These are phyloP conservation scores for Psix sp. DNA, from an alignment of 1,140 invertebrate species.

Conservation along the genomic window DNA sequence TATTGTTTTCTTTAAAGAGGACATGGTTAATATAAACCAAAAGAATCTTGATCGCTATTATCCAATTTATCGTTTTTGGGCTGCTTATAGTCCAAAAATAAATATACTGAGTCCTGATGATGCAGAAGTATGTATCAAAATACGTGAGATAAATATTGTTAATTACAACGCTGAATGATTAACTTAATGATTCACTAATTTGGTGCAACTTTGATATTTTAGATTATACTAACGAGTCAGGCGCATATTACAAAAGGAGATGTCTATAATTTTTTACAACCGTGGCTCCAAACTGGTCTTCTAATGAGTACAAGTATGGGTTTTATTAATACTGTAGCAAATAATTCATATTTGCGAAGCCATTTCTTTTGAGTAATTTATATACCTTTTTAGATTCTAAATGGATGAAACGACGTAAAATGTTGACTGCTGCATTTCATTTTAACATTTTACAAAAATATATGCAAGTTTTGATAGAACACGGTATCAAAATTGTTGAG, in stretches of 20 bases:
- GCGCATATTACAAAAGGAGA: slow-evolving; percentile 80
- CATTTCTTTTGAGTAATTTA: too few relatives aligned
- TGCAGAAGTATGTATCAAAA: slow-evolving; percentile 11
- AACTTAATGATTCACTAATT: too few relatives aligned
- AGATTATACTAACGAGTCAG: slow-evolving; percentile 57
- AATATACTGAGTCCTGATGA: slow-evolving; percentile 8
- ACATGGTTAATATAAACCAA: not conserved
- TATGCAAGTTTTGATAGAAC: slow-evolving; percentile 69
- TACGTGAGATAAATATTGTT: too few relatives aligned
- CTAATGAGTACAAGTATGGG: slow-evolving; percentile 77
- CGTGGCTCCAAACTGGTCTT: slow-evolving; percentile 84
- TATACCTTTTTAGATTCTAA: too few relatives aligned
- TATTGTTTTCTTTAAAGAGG: slow-evolving; percentile 2
- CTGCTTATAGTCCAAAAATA: not conserved
- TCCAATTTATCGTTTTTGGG: slow-evolving; percentile 9
- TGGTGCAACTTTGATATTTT: slow-evolving; percentile 1
- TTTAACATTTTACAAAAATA: slow-evolving; percentile 91
- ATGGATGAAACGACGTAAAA: slow-evolving; percentile 83
- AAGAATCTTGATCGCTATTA: not conserved
- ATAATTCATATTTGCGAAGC: too few relatives aligned
- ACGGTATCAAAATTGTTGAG: slow-evolving; percentile 35
- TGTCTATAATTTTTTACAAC: slow-evolving; percentile 79
- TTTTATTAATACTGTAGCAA: slow-evolving; percentile 20
- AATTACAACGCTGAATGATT: too few relatives aligned
- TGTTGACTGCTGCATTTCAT: slow-evolving; percentile 92